These are phyloP conservation scores for Notarius quadriscutis DNA, from an alignment of 2,113 vertebrate species.

Conservation along the genomic window DNA sequence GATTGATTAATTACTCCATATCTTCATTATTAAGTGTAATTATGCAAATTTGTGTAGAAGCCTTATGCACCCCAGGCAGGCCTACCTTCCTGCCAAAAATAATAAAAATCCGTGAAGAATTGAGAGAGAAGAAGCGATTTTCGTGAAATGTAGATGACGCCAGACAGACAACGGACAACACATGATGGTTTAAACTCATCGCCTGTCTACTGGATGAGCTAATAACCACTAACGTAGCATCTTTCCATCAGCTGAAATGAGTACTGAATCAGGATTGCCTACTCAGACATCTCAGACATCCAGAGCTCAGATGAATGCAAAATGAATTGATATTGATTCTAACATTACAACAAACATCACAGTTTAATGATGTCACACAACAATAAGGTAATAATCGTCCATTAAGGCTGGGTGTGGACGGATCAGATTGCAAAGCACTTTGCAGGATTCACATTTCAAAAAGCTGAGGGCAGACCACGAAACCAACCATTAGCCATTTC, in stretches of 20 bases:
- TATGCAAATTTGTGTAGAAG: too few relatives aligned
- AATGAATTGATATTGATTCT: neutral
- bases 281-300: neutral
- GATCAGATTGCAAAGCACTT: constrained; percentile 30
- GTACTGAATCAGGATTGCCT: neutral
- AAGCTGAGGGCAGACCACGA: neutral
- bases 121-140: too few relatives aligned
- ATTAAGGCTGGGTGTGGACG: constrained; percentile 14
- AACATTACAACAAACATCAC: neutral
- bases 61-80: too few relatives aligned
- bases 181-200: too few relatives aligned
- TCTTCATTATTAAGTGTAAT: too few relatives aligned
- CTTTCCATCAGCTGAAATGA: neutral
- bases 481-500: constrained; percentile 33
- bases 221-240: neutral
- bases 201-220: too few relatives aligned
- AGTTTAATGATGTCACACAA: neutral
- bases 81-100: too few relatives aligned
- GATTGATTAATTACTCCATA: too few relatives aligned
- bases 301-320: neutral
- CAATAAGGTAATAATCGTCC: constrained; percentile 6
- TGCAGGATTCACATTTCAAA: constrained; percentile 19
- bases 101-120: too few relatives aligned
- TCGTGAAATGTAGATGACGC: too few relatives aligned
- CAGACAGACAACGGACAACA: too few relatives aligned